Base-by-base conservation (phyloP, 2,888 invertebrate species). In the Reticulitermes lucifugus region DNA sequence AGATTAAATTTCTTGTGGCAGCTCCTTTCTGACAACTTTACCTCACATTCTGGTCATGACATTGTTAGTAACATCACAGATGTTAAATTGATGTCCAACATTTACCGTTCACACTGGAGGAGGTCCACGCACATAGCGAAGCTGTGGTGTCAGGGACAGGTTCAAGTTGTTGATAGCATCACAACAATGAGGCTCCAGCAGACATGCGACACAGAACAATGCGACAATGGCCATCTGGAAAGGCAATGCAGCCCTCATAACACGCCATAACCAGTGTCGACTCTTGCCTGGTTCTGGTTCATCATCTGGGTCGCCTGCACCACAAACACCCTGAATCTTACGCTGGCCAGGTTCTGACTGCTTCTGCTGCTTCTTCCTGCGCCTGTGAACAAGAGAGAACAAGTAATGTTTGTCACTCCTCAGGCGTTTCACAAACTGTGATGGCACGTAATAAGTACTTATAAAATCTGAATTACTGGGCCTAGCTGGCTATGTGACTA, bases 81-180 rank as follows among this genome's bases (percentile, higher is more conserved):
- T 65, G 25, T 25, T 10, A 65, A 65, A 25, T 25, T 25, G 65
- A n/a, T 25, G 65, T n/a, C 25, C n/a, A 77, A 25, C 46, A 46
- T 35, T 77, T 35, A 46, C 65, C 21, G 22, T 59, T 79, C 75
- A 84, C 14, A 83, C 51, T 12, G 86, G 86, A 6, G 86, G 86
- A 35, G 86, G 86, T 4, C 96, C 96, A 86, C 95, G 93, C n/a
- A 96, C 94, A 90, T 96, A 96, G 88, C 95, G 94, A 85, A 97
- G 92, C 89, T 96, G 96, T 9, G 96, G 96, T n/a, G 95, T 94
- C 71, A 96, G 91, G 0, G 95, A 95, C 88, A 96, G 93, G 83
- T 95, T 94, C 87, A 96, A 93, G 84, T 95, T 95, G 91, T 96
- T 96, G 89, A 96, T 92, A 84, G 94, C 93, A 89, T 96, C 96